Conservation (phyloP, 2,888 invertebrate genomes). For the Troides aeacus region DNA sequence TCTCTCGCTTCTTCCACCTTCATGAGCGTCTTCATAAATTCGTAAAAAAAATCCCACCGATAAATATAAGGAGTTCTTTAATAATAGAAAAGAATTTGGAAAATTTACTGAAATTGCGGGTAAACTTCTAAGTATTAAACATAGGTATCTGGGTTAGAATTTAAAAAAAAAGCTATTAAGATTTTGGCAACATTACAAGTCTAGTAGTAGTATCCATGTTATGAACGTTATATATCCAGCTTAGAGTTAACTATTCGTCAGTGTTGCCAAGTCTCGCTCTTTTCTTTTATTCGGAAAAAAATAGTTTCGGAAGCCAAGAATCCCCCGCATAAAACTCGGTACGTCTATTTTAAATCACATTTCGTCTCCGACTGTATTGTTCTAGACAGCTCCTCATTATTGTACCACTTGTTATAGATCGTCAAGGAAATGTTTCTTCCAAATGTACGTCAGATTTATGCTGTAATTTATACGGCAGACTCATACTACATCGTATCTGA, state of each 20-base stretch:
- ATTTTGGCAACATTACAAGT: slow-evolving; percentile 5
- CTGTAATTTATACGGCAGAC: not conserved
- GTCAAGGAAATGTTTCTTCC: not conserved
- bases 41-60: too few relatives aligned
- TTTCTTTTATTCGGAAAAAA: slow-evolving; percentile 9
- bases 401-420: not conserved
- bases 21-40: too few relatives aligned
- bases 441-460: not conserved
- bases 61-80: too few relatives aligned
- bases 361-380: slow-evolving; percentile 14
- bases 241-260: slow-evolving; percentile 16
- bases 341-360: slow-evolving; percentile 22
- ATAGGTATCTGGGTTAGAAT: too few relatives aligned
- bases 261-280: slow-evolving; percentile 15
- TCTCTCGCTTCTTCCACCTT: too few relatives aligned
- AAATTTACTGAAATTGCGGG: too few relatives aligned
- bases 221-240: slow-evolving; percentile 1
- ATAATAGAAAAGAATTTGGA: too few relatives aligned
- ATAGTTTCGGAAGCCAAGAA: slow-evolving; percentile 21
- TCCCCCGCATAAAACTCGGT: slow-evolving; percentile 19
- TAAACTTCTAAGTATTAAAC: too few relatives aligned
- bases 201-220: slow-evolving; percentile 5
- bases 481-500: not conserved
- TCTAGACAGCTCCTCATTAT: slow-evolving; percentile 4
- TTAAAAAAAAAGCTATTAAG: too few relatives aligned